phyloP scores from a whole-genome alignment of 2,113 vertebrate genomes.

The Sebastes fasciatus region DNA sequence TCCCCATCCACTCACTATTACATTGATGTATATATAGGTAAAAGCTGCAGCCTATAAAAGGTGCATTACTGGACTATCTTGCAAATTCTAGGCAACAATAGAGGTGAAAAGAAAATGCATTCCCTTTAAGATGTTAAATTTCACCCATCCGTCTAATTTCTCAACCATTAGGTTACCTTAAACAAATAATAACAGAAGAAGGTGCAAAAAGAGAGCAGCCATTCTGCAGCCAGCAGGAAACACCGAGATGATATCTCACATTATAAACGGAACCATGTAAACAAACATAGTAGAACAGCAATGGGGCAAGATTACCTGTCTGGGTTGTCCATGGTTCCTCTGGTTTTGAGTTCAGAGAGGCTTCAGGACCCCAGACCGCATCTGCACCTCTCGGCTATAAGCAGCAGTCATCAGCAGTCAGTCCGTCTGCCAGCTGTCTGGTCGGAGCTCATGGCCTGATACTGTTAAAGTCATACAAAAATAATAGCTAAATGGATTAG shows the following conservation, averaged over 20 bases:
- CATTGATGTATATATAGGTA: background rate
- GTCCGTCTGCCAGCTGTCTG: conserved; percentile 74
- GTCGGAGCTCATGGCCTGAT: conserved; percentile 34
- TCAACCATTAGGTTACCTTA: background rate
- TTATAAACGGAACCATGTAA: background rate
- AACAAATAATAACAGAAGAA: conserved; percentile 45
- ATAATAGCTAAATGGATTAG: background rate
- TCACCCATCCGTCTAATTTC: background rate
- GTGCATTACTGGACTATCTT: background rate
- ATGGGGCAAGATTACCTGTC: conserved; percentile 56
- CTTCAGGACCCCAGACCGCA: conserved; percentile 57
- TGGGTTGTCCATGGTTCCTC: conserved; percentile 66
- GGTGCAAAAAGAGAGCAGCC: conserved; percentile 6
- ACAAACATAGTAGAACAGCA: background rate
- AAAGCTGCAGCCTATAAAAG: background rate
- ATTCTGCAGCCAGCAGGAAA: conserved; percentile 23
- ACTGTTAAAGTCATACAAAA: background rate
- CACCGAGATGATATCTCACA: background rate
- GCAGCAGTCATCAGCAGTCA: conserved; percentile 57
- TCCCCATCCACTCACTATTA: background rate
- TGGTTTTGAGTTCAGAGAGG: conserved; percentile 41
- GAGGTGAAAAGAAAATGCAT: background rate
- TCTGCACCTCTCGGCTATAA: conserved; percentile 57
- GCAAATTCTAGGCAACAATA: background rate
- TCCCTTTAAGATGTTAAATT: background rate